phyloP scores from a whole-genome alignment of 2,113 vertebrate genomes.

The Rafetus swinhoei region DNA sequence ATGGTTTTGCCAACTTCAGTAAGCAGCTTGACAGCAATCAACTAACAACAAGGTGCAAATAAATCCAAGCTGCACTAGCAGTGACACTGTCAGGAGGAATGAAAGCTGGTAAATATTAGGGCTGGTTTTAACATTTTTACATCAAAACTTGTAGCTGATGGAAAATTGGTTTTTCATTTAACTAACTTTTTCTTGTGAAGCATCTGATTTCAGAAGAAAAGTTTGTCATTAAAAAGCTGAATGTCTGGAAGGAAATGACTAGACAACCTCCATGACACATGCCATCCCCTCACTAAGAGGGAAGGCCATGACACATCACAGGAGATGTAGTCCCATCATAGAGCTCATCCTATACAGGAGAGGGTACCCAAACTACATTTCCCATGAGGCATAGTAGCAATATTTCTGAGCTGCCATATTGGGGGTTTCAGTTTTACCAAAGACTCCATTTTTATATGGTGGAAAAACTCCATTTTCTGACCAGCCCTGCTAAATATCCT shows the following conservation, averaged over 20 bases:
- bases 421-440: neutral
- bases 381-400: neutral
- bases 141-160: neutral
- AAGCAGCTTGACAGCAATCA: neutral
- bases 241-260: neutral
- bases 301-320: neutral
- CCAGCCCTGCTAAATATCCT: neutral
- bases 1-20: constrained; percentile 25
- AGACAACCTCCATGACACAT: neutral
- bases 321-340: neutral
- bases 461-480: neutral
- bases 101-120: constrained; percentile 7
- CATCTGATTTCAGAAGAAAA: neutral
- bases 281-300: neutral
- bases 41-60: neutral
- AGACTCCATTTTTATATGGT: neutral
- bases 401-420: neutral
- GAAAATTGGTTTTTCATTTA: neutral
- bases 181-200: neutral
- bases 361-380: neutral
- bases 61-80: neutral
- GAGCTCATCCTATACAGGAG: neutral
- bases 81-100: neutral
- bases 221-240: neutral
- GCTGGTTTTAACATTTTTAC: neutral